Conservation (phyloP, 2,113 vertebrate genomes). For the Anhinga rufa region DNA sequence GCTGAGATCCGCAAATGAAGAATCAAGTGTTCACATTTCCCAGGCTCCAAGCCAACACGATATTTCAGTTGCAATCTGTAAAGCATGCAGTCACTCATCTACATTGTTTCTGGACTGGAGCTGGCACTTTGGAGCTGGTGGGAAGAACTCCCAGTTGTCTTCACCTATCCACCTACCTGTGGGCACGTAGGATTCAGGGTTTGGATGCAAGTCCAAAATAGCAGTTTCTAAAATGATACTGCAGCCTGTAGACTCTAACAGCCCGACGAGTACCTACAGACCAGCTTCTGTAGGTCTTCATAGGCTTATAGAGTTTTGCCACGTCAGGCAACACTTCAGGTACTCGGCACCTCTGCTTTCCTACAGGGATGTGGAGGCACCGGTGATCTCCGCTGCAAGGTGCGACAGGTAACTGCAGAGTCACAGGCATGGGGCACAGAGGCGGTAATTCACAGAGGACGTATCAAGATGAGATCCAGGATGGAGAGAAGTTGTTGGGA, state of each 20-base stretch:
- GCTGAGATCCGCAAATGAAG: neutral
- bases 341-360: neutral
- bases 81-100: constrained; percentile 3
- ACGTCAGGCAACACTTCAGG: neutral
- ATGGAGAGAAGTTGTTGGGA: neutral
- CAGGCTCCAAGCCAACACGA: neutral
- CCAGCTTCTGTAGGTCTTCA: neutral
- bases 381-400: neutral
- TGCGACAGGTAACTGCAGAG: neutral
- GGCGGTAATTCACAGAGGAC: neutral
- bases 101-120: constrained; percentile 41
- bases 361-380: neutral
- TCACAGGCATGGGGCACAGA: neutral
- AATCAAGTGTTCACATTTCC: neutral
- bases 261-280: neutral
- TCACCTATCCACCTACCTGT: constrained; percentile 49
- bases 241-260: neutral
- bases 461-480: fast-evolving
- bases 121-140: constrained; percentile 9
- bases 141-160: constrained; percentile 44
- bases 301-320: neutral
- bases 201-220: neutral
- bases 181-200: neutral
- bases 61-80: constrained; percentile 46
- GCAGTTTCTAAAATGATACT: neutral